These are phyloP conservation scores for Alethe castanea DNA, from an alignment of 2,113 vertebrate species.

Conservation along the genomic window DNA sequence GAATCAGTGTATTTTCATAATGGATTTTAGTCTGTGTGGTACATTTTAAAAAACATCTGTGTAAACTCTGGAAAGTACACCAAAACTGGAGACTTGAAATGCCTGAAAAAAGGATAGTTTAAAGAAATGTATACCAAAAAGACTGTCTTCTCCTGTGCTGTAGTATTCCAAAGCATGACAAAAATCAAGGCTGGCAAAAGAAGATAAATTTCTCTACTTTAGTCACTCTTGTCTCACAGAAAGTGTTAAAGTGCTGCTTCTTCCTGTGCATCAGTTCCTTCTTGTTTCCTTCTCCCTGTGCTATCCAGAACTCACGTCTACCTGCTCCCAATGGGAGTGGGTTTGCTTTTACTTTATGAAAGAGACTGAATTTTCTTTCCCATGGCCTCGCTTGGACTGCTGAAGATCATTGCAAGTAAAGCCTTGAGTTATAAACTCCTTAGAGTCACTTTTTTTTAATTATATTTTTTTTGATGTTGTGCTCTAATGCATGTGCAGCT, in stretches of 20 bases:
- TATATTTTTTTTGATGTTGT: background rate
- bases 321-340: background rate
- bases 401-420: background rate
- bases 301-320: background rate
- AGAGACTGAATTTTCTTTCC: background rate
- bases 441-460: background rate
- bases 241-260: background rate
- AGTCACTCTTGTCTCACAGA: background rate
- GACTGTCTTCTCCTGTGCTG: background rate
- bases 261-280: background rate
- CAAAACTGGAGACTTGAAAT: background rate
- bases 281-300: background rate
- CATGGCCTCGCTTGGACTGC: fast-evolving
- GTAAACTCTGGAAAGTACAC: background rate
- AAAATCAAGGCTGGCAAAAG: background rate
- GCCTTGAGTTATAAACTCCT: background rate
- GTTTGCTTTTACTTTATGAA: background rate
- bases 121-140: background rate
- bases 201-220: background rate
- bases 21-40: background rate
- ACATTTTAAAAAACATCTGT: background rate
- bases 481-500: background rate
- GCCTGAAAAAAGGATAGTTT: background rate
- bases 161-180: background rate
- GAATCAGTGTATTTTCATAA: background rate